phyloP scores from a whole-genome alignment of 2,888 invertebrate species.

The Caenorhabditis imperialis region DNA sequence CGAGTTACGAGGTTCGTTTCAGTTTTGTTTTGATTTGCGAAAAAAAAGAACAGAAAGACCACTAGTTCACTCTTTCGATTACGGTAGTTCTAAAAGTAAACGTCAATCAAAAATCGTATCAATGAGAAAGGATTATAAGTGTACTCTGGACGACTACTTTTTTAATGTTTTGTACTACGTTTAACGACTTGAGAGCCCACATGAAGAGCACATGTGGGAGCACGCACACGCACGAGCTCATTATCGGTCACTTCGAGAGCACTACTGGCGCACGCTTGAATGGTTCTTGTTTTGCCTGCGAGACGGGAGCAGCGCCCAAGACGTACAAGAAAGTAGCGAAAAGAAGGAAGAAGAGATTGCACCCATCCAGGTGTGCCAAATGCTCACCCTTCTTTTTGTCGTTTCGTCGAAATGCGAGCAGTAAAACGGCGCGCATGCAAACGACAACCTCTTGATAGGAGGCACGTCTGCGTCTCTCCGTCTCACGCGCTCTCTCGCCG shows the following conservation, averaged over 20 bases:
- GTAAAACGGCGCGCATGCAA: slow-evolving; percentile 39
- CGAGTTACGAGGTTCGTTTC: slow-evolving; percentile 51
- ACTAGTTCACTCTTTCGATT: background rate
- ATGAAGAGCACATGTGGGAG: slow-evolving; percentile 44
- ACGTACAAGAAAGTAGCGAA: slow-evolving; percentile 2
- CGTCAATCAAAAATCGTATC: slow-evolving; percentile 11
- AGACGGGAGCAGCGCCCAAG: background rate
- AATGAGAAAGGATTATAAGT: no score
- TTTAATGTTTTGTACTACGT: slow-evolving; percentile 39
- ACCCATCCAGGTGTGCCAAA: slow-evolving; percentile 4
- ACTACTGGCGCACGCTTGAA: slow-evolving; percentile 19
- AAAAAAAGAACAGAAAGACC: background rate
- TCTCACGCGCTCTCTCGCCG: slow-evolving; percentile 6
- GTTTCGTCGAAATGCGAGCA: slow-evolving; percentile 39
- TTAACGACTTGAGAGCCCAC: slow-evolving; percentile 28
- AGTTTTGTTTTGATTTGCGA: slow-evolving; percentile 11
- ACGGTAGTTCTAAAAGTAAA: background rate
- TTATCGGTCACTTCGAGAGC: slow-evolving; percentile 45
- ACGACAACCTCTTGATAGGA: slow-evolving; percentile 43
- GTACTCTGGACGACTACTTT: slow-evolving; percentile 6
- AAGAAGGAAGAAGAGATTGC: slow-evolving; percentile 20
- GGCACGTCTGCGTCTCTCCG: slow-evolving; percentile 11
- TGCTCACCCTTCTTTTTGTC: slow-evolving; percentile 37
- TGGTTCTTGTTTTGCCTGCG: slow-evolving; percentile 21
- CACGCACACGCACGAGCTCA: slow-evolving; percentile 23